Evolutionary conservation across 2,888 invertebrate species (phyloP), one percentile per base, ranked within the genome.

Genomic region (Rhamnusium bicolor): DNA sequence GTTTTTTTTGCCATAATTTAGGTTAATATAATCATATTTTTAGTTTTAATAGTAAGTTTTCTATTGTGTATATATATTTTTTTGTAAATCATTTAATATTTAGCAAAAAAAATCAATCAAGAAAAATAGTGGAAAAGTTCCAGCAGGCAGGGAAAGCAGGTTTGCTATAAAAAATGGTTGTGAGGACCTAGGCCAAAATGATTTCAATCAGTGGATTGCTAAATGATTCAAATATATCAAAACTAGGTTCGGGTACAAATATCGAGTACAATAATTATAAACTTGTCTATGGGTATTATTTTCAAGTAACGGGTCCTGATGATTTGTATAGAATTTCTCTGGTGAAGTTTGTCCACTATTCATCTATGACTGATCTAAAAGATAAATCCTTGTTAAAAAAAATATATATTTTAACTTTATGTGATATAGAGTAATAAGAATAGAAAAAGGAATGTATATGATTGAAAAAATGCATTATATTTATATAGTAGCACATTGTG

Each of bases 401-500:
- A n/a, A n/a, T n/a, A n/a, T n/a, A n/a, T 51, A 18, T 51, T 51
- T 54, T 54, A 54, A 7, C 54, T 21, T 24, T 54, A 54, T 54
- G 54, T 54, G 54, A 54, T 54, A 54, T 54, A 54, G 14, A 10
- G 27, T 53, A 53, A 53, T 53, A 53, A 19, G 12, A 21, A 16
- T 7, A 53, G 5, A 51, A n/a, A 32, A 32, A n/a, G 12, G n/a
- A 40, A 40, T 4, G n/a, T 40, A 40, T 40, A n/a, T n/a, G 12
- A 40, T 40, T 4, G n/a, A 40, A n/a, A 40, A n/a, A 4, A 40
- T 12, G 3, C 8, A 32, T 40, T n/a, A 7, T 32, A 8, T 40
- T n/a, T 40, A n/a, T 40, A 40, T 40, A 40, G 12, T n/a, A 40
- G 40, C n/a, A n/a, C 40, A n/a, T 1, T 40, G n/a, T 40, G 24